These are phyloP conservation scores for Oxystoma pomonae DNA, from an alignment of 2,888 invertebrate species.

Conservation along the genomic window DNA sequence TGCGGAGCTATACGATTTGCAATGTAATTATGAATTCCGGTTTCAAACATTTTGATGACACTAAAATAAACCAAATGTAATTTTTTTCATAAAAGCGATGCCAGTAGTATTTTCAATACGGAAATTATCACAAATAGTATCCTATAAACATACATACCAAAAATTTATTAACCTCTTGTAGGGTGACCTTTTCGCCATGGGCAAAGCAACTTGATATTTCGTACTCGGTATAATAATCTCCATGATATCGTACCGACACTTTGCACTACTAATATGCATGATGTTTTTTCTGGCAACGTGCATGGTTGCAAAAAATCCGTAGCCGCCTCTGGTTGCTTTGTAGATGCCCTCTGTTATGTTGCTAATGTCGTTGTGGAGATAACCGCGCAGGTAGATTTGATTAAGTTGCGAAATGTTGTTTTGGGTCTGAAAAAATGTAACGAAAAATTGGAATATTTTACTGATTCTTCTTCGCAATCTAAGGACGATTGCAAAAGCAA, in stretches of 20 bases:
- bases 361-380: slow-evolving; percentile 46
- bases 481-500: no score
- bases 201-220: slow-evolving; percentile 55
- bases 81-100: no score
- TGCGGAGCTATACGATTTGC: slow-evolving; percentile 43
- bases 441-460: no score
- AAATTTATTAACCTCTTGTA: slow-evolving; percentile 55
- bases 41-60: slow-evolving; percentile 37
- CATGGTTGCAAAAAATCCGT: slow-evolving; percentile 62
- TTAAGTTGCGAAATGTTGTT: slow-evolving; percentile 41
- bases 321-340: slow-evolving; percentile 53
- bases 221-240: slow-evolving; percentile 57
- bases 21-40: slow-evolving; percentile 28
- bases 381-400: slow-evolving; percentile 35
- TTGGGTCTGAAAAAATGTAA: slow-evolving; percentile 46
- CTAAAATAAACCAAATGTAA: slow-evolving; percentile 33
- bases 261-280: slow-evolving; percentile 42
- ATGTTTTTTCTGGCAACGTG: slow-evolving; percentile 55
- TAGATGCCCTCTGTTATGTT: slow-evolving; percentile 54
- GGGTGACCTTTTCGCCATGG: slow-evolving; percentile 54
- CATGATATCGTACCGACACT: slow-evolving; percentile 52
- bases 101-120: no score
- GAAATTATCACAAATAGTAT: no score
- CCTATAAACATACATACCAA: no score
- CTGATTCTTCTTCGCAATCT: no score